A percentile compares a stretch with the other conserved stretches of the same genome.
Evolutionary conservation across 2,888 invertebrate genomes (phyloP).

Genomic region (Drosophila pseudotakahashii): DNA sequence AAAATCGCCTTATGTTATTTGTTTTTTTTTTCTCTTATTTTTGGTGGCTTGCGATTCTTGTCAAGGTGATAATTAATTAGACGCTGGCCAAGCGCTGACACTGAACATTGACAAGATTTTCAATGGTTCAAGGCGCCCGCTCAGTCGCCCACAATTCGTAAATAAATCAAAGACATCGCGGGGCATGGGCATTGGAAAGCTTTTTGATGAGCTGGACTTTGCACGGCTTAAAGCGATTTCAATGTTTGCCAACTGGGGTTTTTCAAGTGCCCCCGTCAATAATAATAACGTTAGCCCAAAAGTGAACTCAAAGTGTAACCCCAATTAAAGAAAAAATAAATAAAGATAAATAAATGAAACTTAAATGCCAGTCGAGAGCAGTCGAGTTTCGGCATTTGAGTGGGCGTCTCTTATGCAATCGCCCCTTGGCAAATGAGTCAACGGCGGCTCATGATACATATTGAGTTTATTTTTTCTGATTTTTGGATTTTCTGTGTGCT

Average conservation of each 20-base stretch:
- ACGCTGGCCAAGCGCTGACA: constrained; percentile 36
- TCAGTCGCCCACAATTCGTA: constrained; percentile 34
- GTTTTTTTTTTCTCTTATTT: not conserved
- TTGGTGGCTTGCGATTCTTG: constrained; percentile 51
- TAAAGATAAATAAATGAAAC: constrained; percentile 47
- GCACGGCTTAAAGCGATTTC: constrained; percentile 33
- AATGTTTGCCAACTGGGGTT: constrained; percentile 18
- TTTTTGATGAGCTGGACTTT: constrained; percentile 39
- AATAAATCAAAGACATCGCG: constrained; percentile 36
- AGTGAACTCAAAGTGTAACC: constrained; percentile 53
- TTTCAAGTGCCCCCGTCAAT: constrained; percentile 24
- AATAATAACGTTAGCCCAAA: constrained; percentile 35
- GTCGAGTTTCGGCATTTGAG: constrained; percentile 34
- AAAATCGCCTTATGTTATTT: constrained; percentile 62
- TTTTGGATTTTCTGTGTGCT: constrained; percentile 7
- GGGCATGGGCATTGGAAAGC: constrained; percentile 22
- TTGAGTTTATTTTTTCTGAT: constrained; percentile 6
- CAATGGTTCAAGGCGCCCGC: constrained; percentile 43
- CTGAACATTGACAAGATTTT: constrained; percentile 50
- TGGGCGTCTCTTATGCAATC: constrained; percentile 46
- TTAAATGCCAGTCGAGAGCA: constrained; percentile 38
- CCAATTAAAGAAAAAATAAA: constrained; percentile 47
- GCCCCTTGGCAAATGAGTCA: constrained; percentile 35
- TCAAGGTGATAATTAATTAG: constrained; percentile 67
- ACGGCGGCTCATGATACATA: constrained; percentile 24